Base-by-base conservation (phyloP, 2,113 vertebrate species). In the Seriola quinqueradiata region DNA sequence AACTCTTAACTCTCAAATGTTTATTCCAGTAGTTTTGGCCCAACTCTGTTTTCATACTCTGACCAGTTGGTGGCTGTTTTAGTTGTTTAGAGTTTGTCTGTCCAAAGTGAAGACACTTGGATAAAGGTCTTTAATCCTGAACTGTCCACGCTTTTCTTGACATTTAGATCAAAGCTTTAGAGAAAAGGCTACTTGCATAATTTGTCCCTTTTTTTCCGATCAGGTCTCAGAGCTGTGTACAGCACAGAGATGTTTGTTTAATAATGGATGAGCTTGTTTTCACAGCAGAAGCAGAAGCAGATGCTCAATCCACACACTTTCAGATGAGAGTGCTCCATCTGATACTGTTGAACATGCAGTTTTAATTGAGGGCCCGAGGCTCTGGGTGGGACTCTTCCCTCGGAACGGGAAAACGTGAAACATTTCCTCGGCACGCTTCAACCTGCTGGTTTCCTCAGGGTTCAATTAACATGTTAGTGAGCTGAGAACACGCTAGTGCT, bases 271-370 rank as follows among this genome's bases (percentile, higher is more conserved):
- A 69, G 38, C 63, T 58, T 1, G 25, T 44, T 57, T 54, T 28
- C 38, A 75, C 55, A 59, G 55, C 55, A 32, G 70, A 44, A 59
- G 55, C 55, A 32, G 70, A 44, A 57, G 36, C 69, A 54, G 9
- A 21, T 52, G 19, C 50, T 52, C 50, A 21, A n/a, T 55, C 46
- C 1, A 23, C 34, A 54, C 61, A 28, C 16, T 52, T 21, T 19
- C n/a, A 64, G 14, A 25, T 25, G 32, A 12, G 72, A 75, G 48
- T 7, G 10, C 74, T 65, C 16, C 34, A 2, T 34, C 34, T 21
- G 12, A 61, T 19, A 50, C 34, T 2, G 17, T n/a, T 48, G 40
- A 48, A 48, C 54, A 38, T 59, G 64, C 42, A 40, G 54, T 69
- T 77, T 69, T 69, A 38, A 69, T 52, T 8, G 11, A 46, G 17